phyloP scores from a whole-genome alignment of 2,113 vertebrate genomes.

The Ramphastos sulfuratus region DNA sequence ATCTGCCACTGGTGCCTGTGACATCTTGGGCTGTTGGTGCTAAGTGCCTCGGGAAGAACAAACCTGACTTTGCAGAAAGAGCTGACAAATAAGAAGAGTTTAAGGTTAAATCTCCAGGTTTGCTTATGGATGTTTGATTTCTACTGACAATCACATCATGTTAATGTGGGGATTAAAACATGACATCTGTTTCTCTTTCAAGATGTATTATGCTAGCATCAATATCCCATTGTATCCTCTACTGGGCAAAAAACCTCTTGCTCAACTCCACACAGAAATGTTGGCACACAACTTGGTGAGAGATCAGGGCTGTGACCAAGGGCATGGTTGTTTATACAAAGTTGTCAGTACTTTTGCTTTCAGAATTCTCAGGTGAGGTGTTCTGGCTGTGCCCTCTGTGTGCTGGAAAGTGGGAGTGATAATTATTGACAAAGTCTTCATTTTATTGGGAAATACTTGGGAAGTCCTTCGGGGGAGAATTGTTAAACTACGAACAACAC shows the following conservation, averaged over 20 bases:
- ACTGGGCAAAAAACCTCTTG: slow-evolving; percentile 10
- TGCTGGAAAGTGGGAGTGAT: background rate
- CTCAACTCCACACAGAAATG: background rate
- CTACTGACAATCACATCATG: background rate
- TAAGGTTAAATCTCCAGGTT: background rate
- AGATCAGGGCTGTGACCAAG: background rate
- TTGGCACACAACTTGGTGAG: slow-evolving; percentile 7
- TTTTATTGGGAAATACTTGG: background rate
- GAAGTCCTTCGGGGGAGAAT: background rate
- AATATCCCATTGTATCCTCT: slow-evolving; percentile 2
- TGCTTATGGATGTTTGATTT: background rate
- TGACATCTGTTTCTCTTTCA: background rate
- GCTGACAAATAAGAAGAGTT: background rate
- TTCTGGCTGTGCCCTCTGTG: background rate
- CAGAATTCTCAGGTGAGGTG: background rate
- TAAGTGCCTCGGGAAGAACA: background rate
- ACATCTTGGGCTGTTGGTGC: background rate
- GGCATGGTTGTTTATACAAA: background rate
- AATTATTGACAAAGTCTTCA: background rate
- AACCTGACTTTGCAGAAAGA: background rate
- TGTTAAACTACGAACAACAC: background rate
- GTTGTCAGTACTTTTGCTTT: background rate
- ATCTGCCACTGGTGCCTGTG: background rate
- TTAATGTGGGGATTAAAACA: background rate
- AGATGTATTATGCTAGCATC: background rate